Percentiles rank a stretch among this genome's conserved stretches.
These are phyloP conservation scores for Cyrtodaria siliqua DNA, from an alignment of 2,888 invertebrate species.

Conservation along the genomic window DNA sequence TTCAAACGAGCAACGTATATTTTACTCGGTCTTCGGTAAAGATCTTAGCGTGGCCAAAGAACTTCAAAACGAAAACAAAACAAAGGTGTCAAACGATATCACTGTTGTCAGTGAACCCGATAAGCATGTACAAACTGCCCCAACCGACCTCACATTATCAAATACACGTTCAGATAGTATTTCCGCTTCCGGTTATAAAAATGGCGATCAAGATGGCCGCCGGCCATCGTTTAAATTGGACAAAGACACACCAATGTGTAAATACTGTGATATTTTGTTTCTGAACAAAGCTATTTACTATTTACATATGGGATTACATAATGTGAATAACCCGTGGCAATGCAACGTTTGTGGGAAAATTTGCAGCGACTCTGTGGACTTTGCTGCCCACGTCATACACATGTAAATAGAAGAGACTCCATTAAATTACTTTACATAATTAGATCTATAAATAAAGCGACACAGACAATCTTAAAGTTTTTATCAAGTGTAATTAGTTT, in stretches of 20 bases:
- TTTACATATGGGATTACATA: constrained; percentile 99
- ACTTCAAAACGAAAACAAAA: background rate
- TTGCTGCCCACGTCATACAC: constrained; percentile 89
- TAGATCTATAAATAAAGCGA: too few species aligned
- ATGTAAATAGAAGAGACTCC: constrained; percentile 31
- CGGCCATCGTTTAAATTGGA: background rate
- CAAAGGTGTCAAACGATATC: background rate
- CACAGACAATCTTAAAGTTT: too few species aligned
- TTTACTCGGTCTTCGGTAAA: constrained; percentile 59
- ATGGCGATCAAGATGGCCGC: constrained; percentile 28
- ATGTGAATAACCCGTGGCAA: constrained; percentile 98
- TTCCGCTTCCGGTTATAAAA: constrained; percentile 10
- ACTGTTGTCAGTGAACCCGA: background rate
- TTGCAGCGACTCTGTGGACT: constrained; percentile 98
- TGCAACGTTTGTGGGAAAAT: constrained; percentile 99
- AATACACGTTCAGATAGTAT: background rate
- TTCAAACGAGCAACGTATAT: constrained; percentile 53
- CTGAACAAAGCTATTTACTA: constrained; percentile 98
- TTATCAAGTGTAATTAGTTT: too few species aligned
- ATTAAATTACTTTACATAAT: too few species aligned
- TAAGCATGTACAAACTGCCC: constrained; percentile 4
- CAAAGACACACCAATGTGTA: constrained; percentile 67
- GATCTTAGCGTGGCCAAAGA: constrained; percentile 27
- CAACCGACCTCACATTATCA: background rate
- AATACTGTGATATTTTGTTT: constrained; percentile 95